Evolutionary conservation across 2,888 invertebrate species (phyloP).

Genomic region (Troides aeacus): DNA sequence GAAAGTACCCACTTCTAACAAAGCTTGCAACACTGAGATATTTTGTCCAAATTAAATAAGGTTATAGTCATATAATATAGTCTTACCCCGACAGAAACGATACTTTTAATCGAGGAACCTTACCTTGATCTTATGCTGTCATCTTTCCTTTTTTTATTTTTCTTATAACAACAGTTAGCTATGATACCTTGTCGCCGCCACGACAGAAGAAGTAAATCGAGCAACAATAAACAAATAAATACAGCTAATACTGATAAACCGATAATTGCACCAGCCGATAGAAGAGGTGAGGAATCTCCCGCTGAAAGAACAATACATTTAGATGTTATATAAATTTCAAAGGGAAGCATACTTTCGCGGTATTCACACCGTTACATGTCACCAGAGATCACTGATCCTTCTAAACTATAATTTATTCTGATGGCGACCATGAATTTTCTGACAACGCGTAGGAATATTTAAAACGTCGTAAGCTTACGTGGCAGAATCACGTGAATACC

Average conservation of each 20-base stretch:
- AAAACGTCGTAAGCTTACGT: too few relatives aligned
- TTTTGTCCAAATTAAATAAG: too few relatives aligned
- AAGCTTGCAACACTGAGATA: too few relatives aligned
- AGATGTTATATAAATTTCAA: not conserved
- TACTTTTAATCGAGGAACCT: constrained; percentile 29
- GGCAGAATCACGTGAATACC: too few relatives aligned
- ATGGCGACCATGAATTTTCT: too few relatives aligned
- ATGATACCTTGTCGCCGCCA: constrained; percentile 82
- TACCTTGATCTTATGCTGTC: constrained; percentile 76
- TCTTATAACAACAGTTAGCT: constrained; percentile 82
- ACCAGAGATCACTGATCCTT: too few relatives aligned
- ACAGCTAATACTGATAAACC: constrained; percentile 90
- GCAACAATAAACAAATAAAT: constrained; percentile 85
- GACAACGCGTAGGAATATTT: too few relatives aligned
- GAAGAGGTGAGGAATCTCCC: constrained; percentile 45
- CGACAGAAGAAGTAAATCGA: constrained; percentile 89
- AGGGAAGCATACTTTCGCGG: not conserved
- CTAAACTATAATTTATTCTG: too few relatives aligned
- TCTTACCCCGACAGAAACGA: too few relatives aligned
- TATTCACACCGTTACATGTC: too few relatives aligned
- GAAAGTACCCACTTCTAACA: too few relatives aligned
- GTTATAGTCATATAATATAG: too few relatives aligned
- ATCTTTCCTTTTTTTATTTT: constrained; percentile 82
- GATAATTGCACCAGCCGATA: constrained; percentile 86
- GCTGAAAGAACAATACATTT: constrained; percentile 22